phyloP scores from a whole-genome alignment of 64 coral and sea anemone species.

The Platygyra sinensis region DNA sequence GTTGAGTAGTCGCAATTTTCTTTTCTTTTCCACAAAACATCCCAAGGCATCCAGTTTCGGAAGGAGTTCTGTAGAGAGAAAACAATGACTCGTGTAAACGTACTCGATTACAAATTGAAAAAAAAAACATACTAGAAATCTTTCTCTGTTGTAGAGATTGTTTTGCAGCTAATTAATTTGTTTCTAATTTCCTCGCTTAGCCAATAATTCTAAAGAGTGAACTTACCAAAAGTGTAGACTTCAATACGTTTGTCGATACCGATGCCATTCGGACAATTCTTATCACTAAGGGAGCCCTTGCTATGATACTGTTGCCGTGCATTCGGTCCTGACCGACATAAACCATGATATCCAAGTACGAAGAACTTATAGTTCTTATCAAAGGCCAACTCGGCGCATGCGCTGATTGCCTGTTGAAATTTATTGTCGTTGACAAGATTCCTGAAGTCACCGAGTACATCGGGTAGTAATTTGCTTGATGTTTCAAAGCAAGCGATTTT shows the following conservation, averaged over 20 bases:
- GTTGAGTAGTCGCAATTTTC: background rate
- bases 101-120: background rate
- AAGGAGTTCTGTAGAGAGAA: background rate
- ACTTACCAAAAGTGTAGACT: conserved; percentile 28
- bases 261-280: conserved; percentile 1
- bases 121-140: no score
- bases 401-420: background rate
- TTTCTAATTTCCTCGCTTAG: no score
- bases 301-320: background rate
- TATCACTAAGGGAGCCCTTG: background rate
- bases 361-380: conserved; percentile 42
- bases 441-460: background rate
- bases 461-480: background rate
- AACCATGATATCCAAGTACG: conserved; percentile 24
- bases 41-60: background rate
- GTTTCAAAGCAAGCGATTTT: conserved; percentile 11
- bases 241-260: background rate
- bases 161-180: no score
- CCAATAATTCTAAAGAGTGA: no score
- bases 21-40: background rate
- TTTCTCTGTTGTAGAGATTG: no score
- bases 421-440: background rate
- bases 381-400: conserved; percentile 14
- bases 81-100: background rate
- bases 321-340: conserved; percentile 20